These are phyloP conservation scores for Ictalurus furcatus DNA, from an alignment of 2,113 vertebrate genomes.

Conservation along the genomic window DNA sequence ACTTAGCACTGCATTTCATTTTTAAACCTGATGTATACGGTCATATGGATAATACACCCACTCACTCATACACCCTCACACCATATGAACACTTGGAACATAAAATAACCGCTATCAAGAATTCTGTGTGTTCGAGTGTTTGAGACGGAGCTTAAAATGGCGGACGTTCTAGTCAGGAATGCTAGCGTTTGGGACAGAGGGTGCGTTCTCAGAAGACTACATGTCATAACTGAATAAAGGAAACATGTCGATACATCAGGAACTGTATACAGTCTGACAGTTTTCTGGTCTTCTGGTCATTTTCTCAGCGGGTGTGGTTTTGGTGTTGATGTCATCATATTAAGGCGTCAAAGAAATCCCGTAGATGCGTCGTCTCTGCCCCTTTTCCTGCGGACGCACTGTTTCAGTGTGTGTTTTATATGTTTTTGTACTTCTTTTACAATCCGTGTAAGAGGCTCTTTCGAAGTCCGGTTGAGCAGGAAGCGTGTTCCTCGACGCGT, in stretches of 20 bases:
- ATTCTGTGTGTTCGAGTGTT: background rate
- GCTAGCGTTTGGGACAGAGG: background rate
- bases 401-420: background rate
- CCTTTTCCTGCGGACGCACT: background rate
- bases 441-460: background rate
- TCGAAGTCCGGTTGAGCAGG: slow-evolving; percentile 11
- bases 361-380: background rate
- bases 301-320: slow-evolving; percentile 65
- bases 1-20: background rate
- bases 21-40: background rate
- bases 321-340: slow-evolving; percentile 52
- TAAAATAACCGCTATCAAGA: background rate
- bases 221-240: slow-evolving; percentile 45
- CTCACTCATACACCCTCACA: background rate
- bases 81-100: background rate
- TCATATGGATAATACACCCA: background rate
- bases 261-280: slow-evolving; percentile 74
- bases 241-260: slow-evolving; percentile 69
- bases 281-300: slow-evolving; percentile 77
- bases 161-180: background rate
- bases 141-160: background rate
- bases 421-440: background rate
- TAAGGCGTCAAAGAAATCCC: slow-evolving; percentile 63
- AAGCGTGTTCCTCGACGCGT: slow-evolving; percentile 36
- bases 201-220: background rate